These are phyloP conservation scores for Apamea monoglypha DNA, from an alignment of 2,888 invertebrate species.

Conservation along the genomic window DNA sequence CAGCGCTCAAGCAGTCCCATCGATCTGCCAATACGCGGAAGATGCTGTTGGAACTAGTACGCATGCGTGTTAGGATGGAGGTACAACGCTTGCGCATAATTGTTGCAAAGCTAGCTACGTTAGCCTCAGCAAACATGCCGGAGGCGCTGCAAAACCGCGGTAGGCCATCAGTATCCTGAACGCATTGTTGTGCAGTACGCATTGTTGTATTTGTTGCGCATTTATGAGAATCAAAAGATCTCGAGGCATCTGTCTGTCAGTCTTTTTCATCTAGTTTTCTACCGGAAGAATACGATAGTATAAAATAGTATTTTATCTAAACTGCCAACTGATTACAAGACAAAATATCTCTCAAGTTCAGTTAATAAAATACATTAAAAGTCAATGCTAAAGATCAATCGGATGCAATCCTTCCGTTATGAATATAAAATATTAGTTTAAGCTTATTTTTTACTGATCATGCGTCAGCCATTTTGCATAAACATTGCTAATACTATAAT, in stretches of 20 bases:
- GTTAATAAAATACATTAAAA: neutral
- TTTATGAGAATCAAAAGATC: neutral
- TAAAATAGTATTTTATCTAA: neutral
- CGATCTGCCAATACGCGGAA: too few relatives aligned
- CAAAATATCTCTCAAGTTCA: neutral
- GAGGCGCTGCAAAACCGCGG: too few relatives aligned
- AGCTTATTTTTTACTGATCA: neutral
- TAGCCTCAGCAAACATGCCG: too few relatives aligned
- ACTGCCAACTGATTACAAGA: neutral
- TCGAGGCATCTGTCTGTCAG: neutral
- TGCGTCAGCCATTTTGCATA: neutral
- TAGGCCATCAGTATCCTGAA: too few relatives aligned
- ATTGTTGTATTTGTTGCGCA: too few relatives aligned
- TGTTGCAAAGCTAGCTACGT: too few relatives aligned
- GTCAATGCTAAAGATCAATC: constrained; percentile 6
- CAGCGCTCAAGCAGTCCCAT: too few relatives aligned
- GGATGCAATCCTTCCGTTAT: neutral
- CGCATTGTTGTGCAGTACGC: too few relatives aligned
- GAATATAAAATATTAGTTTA: constrained; percentile 2
- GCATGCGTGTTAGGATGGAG: too few relatives aligned
- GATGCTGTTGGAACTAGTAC: too few relatives aligned
- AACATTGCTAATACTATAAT: constrained; percentile 21
- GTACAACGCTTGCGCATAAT: too few relatives aligned
- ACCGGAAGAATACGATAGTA: neutral
- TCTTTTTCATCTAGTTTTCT: neutral